Conservation (phyloP, 2,797 vertebrate genomes). For the Clarias platycephalus region DNA sequence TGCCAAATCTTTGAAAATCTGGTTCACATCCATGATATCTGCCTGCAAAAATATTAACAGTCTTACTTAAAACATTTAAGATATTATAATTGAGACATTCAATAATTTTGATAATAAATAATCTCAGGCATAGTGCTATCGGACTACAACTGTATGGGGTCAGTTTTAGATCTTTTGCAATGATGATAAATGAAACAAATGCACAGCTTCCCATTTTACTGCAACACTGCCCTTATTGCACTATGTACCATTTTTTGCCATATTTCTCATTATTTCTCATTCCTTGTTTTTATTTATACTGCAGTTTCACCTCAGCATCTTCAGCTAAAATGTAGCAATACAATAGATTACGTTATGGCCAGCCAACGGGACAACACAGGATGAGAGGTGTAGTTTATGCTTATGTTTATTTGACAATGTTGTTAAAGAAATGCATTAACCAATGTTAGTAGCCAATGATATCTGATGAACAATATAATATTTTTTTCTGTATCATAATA, state of each 20-base stretch:
- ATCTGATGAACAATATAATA: not conserved
- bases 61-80: not conserved
- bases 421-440: not conserved
- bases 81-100: not conserved
- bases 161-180: not conserved
- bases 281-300: not conserved
- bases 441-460: not conserved
- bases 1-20: conserved; percentile 94
- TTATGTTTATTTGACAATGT: not conserved
- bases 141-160: not conserved
- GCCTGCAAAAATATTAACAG: conserved; percentile 69
- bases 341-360: not conserved
- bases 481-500: not conserved
- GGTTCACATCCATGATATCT: conserved; percentile 92
- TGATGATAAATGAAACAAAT: no score
- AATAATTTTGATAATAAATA: not conserved
- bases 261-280: not conserved
- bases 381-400: not conserved
- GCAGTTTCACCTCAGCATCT: not conserved
- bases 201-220: not conserved
- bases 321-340: not conserved
- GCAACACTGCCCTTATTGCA: not conserved
- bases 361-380: not conserved
- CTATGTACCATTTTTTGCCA: not conserved
- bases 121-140: not conserved